These are phyloP conservation scores for Thamnophis elegans DNA, from an alignment of 2,797 vertebrate species.

Conservation along the genomic window DNA sequence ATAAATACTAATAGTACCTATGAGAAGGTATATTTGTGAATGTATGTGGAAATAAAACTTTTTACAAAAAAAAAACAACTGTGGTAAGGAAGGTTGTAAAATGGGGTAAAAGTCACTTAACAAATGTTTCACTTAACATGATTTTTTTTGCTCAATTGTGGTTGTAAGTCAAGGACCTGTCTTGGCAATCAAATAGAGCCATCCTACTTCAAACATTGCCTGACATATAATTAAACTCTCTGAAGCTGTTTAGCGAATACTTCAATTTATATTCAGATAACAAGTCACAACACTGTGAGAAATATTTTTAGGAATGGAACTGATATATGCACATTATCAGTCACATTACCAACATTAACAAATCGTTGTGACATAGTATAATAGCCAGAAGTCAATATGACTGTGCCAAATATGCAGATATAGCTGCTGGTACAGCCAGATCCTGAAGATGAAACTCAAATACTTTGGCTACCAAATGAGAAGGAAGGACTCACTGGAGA, in stretches of 20 bases:
- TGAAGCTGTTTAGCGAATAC: neutral
- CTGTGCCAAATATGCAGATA: neutral
- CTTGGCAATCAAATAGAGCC: neutral
- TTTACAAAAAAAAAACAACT: too few relatives aligned
- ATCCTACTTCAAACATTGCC: slow-evolving; percentile 37
- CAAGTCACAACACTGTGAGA: neutral
- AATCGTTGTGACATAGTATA: neutral
- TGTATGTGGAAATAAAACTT: too few relatives aligned
- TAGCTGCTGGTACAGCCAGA: neutral
- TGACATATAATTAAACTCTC: neutral
- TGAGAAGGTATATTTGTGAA: too few relatives aligned
- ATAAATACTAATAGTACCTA: too few relatives aligned
- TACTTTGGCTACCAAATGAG: too few relatives aligned
- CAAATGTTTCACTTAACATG: too few relatives aligned
- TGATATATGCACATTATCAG: neutral
- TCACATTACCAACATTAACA: neutral
- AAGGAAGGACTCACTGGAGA: too few relatives aligned
- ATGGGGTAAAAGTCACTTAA: too few relatives aligned
- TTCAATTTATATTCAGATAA: neutral
- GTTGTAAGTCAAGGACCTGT: neutral
- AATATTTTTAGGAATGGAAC: neutral
- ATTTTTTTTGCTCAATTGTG: neutral
- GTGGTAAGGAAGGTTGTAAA: too few relatives aligned
- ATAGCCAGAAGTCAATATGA: neutral
- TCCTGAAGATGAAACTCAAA: too few relatives aligned